Evolutionary conservation across 2,888 invertebrate genomes (phyloP), one percentile per base, ranked within the genome.

Genomic region (Lasioglossum figueresi): DNA sequence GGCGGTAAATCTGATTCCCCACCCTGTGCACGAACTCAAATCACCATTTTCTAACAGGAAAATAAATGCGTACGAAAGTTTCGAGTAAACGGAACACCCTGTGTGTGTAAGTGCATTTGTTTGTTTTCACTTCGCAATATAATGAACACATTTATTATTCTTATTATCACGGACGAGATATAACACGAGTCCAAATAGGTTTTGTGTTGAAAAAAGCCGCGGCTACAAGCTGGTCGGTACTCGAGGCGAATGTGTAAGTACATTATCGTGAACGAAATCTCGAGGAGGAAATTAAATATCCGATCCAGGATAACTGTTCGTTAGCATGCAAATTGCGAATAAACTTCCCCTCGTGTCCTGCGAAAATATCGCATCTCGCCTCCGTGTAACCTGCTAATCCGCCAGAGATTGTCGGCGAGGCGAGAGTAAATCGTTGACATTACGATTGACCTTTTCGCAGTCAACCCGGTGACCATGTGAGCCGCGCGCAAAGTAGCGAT

Each of bases 381-480:
- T 43, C 48, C 31, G 45, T 45, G 83, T 43, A 43, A 78, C 34
- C 63, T 40, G 31, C 70, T 78, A 72, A 84, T 79, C 79, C 52
- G 63, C 84, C 2, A 56, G 71, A 48, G 78, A 83, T 84, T 48
- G 43, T 37, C 71, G 78, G 70, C 27, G 81, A 85, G 85, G 85
- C 48, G 88, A 84, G 86, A 85, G 88, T 90, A 88, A 91, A 91
- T 89, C 90, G 89, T 89, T 82, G 89, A 90, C 84, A 84, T 83
- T 74, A 84, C 85, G 86, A 86, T 87, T 90, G 85, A 90, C 91
- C 91, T 86, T 85, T 68, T 88, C 71, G 85, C 87, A 80, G 83
- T 87, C 81, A 76, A 73, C 40, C 37, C 45, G 70, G 70, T 77
- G 76, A 76, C 84, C 56, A 59, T 19, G 56, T 37, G 79, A 59